A percentile compares a stretch with the other conserved stretches of the same genome.
Evolutionary conservation across 2,113 vertebrate genomes (phyloP).

Genomic region (Plecotus auritus): DNA sequence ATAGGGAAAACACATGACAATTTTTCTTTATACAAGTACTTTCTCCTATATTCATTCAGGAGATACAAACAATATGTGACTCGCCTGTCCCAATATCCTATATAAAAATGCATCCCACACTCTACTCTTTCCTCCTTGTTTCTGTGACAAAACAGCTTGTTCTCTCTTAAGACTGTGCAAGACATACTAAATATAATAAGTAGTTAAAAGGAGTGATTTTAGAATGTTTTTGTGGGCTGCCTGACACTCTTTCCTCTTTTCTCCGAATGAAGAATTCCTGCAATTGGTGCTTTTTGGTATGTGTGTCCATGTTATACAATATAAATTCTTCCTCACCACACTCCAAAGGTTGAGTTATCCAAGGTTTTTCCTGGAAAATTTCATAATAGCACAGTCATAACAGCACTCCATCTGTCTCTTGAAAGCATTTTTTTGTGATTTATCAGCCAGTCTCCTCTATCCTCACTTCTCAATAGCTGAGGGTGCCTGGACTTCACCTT

Average conservation of each 20-base stretch:
- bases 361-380: background rate
- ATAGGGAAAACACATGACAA: background rate
- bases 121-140: background rate
- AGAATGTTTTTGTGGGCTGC: background rate
- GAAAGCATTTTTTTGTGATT: background rate
- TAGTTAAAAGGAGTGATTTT: background rate
- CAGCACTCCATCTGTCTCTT: background rate
- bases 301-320: background rate
- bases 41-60: background rate
- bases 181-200: background rate
- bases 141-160: background rate
- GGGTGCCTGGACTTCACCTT: background rate
- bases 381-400: background rate
- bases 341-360: background rate
- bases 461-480: background rate
- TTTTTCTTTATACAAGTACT: background rate
- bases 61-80: background rate
- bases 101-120: background rate
- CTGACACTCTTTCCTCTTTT: background rate
- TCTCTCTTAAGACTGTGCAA: background rate
- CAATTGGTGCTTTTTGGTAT: fast-evolving
- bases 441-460: background rate
- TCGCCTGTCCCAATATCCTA: background rate
- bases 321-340: background rate
- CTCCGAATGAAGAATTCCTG: fast-evolving